Evolutionary conservation across 2,113 vertebrate genomes (phyloP), one percentile per base, ranked within the genome.

Genomic region (Buteo buteo): DNA sequence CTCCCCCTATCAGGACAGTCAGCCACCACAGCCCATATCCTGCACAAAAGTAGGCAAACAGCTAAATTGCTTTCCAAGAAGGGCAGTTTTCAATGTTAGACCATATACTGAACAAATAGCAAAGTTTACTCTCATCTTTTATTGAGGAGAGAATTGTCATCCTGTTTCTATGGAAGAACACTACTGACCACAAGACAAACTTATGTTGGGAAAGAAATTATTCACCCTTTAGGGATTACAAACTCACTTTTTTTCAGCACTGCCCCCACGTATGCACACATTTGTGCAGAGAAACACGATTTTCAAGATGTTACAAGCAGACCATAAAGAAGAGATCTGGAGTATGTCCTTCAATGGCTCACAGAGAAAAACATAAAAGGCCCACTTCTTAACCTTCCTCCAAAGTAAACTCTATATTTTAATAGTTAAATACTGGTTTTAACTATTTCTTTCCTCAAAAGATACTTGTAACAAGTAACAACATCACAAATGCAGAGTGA

Each of bases 281-380:
- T 31, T 54, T 58, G 36, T 28, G 10, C 22, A 67, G n/a, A 67
- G 47, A 38, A 67, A 79, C 17, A 61, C 0, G 0, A 49, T 47
- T 84, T 66, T 34, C 65, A 45, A 79, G 16, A 50, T 67, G 18
- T 44, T 85, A 40, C 16, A 76, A 55, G 34, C 3, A 91, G 32
- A 21, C 62, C 47, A 52, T 52, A 82, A 50, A 74, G 61, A 90
- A 44, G 26, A 67, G 45, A 80, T 52, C 12, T 72, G 20, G 26
- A 72, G 9, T 38, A 77, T 31, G 16, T 24, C 36, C 26, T 81
- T 80, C 38, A 52, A 25, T 19, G 12, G 31, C 69, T 92, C 44
- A 64, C 18, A 79, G 32, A 34, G 11, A 74, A 66, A 88, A 76
- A 21, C 24, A 24, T 1, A 18, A n/a, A 66, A 62, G 24, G 14